Evolutionary conservation across 2,888 invertebrate species (phyloP).

Genomic region (Hypsopygia costalis): DNA sequence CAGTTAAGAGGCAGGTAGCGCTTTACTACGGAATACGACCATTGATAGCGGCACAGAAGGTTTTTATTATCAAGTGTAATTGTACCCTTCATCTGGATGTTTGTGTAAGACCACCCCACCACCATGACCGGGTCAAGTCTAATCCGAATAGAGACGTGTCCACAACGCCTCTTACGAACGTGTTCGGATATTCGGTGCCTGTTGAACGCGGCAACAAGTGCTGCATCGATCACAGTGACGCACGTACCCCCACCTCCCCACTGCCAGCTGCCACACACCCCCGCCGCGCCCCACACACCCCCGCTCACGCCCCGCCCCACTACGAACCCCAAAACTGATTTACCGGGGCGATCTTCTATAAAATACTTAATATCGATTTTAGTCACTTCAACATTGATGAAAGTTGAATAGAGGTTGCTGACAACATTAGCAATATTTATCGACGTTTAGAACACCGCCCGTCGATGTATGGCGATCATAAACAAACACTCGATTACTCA

Average conservation of each 20-base stretch:
- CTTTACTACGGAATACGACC: too few species aligned
- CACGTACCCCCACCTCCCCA: constrained; percentile 36
- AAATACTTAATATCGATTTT: constrained; percentile 25
- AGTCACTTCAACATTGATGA: background rate
- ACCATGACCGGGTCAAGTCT: constrained; percentile 24
- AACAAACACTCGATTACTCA: background rate
- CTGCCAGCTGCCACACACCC: constrained; percentile 8
- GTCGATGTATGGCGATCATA: background rate
- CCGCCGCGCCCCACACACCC: constrained; percentile 18
- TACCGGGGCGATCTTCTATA: constrained; percentile 37
- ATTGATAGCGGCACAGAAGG: too few species aligned
- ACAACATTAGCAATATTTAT: background rate
- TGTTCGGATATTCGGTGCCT: constrained; percentile 51
- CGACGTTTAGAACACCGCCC: background rate
- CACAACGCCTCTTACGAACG: constrained; percentile 23
- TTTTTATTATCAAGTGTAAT: background rate
- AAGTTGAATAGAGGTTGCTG: too few species aligned
- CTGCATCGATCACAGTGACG: constrained; percentile 73
- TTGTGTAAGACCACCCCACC: background rate
- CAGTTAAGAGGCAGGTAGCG: too few species aligned
- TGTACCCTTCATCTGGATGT: background rate
- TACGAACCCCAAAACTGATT: constrained; percentile 45
- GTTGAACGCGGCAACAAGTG: constrained; percentile 74
- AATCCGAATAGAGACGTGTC: constrained; percentile 21
- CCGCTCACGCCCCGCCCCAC: constrained; percentile 26